These are phyloP conservation scores for Geopemphigus sp. DNA, from an alignment of 1,140 invertebrate species.

Conservation along the genomic window DNA sequence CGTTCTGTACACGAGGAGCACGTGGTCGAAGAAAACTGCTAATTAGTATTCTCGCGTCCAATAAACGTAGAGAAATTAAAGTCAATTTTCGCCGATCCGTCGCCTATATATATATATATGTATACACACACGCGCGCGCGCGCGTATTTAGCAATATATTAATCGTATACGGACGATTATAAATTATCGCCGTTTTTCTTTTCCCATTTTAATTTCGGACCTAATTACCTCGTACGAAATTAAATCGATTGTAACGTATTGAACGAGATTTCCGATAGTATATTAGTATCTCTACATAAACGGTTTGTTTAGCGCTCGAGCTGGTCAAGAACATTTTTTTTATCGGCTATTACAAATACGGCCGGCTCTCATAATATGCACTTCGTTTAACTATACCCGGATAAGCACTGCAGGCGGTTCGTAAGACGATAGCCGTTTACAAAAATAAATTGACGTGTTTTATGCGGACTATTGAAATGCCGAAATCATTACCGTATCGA, in stretches of 20 bases:
- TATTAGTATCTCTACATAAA: background rate
- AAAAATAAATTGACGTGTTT: background rate
- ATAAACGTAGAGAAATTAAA: too few species aligned
- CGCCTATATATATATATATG: too few species aligned
- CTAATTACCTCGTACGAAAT: background rate
- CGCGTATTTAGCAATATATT: too few species aligned
- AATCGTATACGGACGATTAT: too few species aligned
- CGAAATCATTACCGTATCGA: slow-evolving; percentile 17
- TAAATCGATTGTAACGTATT: background rate
- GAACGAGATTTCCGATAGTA: background rate
- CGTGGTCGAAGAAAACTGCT: too few species aligned
- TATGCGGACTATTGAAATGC: slow-evolving; percentile 7
- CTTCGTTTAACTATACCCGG: background rate
- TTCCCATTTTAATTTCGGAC: background rate
- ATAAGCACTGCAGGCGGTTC: background rate
- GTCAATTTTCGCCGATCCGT: too few species aligned
- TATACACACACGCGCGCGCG: too few species aligned
- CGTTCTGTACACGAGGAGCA: too few species aligned
- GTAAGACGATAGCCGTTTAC: background rate
- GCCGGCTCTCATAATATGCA: background rate
- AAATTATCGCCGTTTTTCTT: too few species aligned
- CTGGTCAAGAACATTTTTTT: slow-evolving; percentile 3
- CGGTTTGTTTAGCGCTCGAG: background rate
- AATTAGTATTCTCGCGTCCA: too few species aligned
- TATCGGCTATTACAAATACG: background rate